Percentiles rank a stretch among this genome's conserved stretches.
These are phyloP conservation scores for Riparia riparia DNA, from an alignment of 2,113 vertebrate genomes.

Conservation along the genomic window DNA sequence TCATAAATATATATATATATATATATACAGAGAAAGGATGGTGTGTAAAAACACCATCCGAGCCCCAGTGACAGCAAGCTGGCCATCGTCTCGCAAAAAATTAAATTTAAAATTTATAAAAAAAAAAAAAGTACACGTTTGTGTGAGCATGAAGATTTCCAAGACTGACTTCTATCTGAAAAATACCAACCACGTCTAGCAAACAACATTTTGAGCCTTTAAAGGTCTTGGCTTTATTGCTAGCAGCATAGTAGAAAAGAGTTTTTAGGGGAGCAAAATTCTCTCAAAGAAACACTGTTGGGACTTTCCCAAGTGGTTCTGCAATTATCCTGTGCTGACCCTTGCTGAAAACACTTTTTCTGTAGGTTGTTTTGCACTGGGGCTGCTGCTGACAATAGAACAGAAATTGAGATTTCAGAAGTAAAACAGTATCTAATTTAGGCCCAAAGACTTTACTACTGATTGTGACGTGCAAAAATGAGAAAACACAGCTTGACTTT, in stretches of 20 bases:
- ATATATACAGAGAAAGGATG: neutral
- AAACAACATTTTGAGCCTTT: neutral
- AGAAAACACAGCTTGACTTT: slow-evolving; percentile 39
- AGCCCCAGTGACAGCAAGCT: neutral
- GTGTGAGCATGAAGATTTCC: neutral
- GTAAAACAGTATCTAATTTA: slow-evolving; percentile 12
- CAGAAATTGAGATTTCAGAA: neutral
- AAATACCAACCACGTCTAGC: neutral
- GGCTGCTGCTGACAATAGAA: neutral
- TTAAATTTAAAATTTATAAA: neutral
- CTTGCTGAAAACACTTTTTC: neutral
- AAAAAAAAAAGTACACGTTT: neutral
- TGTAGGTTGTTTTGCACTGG: neutral
- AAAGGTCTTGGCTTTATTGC: neutral
- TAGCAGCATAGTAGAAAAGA: neutral
- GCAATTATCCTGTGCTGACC: neutral
- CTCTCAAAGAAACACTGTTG: neutral
- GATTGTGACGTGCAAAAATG: neutral
- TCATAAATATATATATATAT: too few relatives aligned
- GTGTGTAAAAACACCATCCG: neutral
- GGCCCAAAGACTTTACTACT: neutral
- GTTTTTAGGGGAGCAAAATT: neutral
- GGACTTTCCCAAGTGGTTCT: neutral
- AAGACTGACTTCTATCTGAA: neutral
- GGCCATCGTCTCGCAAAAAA: neutral